Evolutionary conservation across 2,888 invertebrate genomes (phyloP).

Genomic region (Thera britannica): DNA sequence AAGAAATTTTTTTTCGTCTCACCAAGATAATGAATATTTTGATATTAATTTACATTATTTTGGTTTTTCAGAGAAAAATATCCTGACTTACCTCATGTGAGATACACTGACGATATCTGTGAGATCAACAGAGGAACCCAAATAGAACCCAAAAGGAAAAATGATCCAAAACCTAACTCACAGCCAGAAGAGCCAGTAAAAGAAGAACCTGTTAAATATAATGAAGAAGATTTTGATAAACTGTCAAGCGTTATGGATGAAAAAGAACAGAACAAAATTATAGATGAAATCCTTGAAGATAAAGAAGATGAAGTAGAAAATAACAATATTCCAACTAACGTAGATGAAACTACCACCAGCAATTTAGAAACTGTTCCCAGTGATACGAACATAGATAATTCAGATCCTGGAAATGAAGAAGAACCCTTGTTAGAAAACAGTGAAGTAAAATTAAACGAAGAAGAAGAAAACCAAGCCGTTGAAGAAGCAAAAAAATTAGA

Average conservation of each 20-base stretch:
- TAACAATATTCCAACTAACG: constrained; percentile 30
- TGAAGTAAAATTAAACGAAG: constrained; percentile 2
- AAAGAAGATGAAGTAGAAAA: constrained; percentile 31
- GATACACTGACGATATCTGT: constrained; percentile 51
- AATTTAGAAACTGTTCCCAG: constrained; percentile 35
- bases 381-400: constrained; percentile 46
- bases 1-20: no score
- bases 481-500: constrained; percentile 12
- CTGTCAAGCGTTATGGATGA: constrained; percentile 25
- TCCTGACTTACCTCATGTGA: constrained; percentile 49
- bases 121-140: constrained; percentile 21
- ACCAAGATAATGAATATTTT: no score
- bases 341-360: constrained; percentile 35
- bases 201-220: constrained; percentile 28
- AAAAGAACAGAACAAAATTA: constrained; percentile 32
- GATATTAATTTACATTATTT: background rate
- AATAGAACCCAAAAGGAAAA: constrained; percentile 24
- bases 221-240: constrained; percentile 32
- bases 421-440: constrained; percentile 22
- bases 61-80: constrained; percentile 58
- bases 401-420: constrained; percentile 42
- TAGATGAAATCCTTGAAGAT: constrained; percentile 32
- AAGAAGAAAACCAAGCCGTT: background rate
- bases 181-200: constrained; percentile 28
- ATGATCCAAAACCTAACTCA: constrained; percentile 24